A percentile compares a stretch with the other conserved stretches of the same genome.
These are phyloP conservation scores for Tiphia femorata DNA, from an alignment of 2,888 invertebrate genomes.

Conservation along the genomic window DNA sequence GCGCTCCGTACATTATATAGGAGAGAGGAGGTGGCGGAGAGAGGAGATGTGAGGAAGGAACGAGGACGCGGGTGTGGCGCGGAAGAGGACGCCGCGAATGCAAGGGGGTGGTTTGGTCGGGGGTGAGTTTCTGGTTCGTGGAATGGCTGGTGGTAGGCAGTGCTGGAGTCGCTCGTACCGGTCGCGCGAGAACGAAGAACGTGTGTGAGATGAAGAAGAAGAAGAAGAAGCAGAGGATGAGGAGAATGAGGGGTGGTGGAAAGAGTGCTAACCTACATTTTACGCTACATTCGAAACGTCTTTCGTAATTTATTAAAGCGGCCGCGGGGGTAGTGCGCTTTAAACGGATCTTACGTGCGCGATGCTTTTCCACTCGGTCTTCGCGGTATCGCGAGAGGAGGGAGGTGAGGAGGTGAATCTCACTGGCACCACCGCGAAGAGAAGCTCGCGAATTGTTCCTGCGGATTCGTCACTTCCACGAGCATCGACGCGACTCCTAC, in stretches of 20 bases:
- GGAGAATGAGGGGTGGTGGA: constrained; percentile 23
- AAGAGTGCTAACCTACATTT: constrained; percentile 58
- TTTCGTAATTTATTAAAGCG: constrained; percentile 50
- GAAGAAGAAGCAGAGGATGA: constrained; percentile 15
- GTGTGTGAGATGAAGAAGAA: constrained; percentile 9
- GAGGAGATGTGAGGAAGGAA: constrained; percentile 17
- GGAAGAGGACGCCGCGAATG: constrained; percentile 2
- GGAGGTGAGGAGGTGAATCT: background rate
- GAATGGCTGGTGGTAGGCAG: too few species aligned
- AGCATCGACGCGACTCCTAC: background rate
- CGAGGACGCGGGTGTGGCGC: constrained; percentile 5
- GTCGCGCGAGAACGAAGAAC: too few species aligned
- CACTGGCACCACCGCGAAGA: too few species aligned
- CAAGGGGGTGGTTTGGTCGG: too few species aligned
- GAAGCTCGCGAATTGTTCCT: too few species aligned
- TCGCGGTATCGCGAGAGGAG: background rate
- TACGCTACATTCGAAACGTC: constrained; percentile 54
- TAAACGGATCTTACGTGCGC: constrained; percentile 18
- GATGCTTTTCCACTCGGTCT: constrained; percentile 11
- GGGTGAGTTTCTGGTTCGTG: too few species aligned
- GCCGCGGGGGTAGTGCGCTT: constrained; percentile 6
- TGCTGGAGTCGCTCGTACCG: too few species aligned
- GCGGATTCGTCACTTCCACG: too few species aligned
- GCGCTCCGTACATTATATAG: constrained; percentile 49
- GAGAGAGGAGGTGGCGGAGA: constrained; percentile 33